phyloP scores from a whole-genome alignment of 2,888 invertebrate species.

The Pegoplata infirma region DNA sequence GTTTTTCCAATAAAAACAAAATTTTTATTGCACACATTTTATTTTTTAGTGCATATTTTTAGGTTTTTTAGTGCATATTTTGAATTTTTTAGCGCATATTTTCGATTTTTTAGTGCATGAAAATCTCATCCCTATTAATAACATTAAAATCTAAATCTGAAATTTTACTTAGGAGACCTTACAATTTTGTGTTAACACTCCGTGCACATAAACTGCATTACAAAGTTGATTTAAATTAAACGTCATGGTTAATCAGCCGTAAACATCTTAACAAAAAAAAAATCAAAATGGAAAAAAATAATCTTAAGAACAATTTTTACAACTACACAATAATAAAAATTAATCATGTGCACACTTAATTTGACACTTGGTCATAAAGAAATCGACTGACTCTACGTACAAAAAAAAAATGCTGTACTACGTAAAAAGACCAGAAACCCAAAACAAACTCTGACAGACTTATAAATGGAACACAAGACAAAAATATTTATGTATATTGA shows the following conservation, averaged over 20 bases:
- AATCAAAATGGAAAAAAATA: background rate
- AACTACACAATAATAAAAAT: slow-evolving; percentile 61
- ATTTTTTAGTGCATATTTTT: too few relatives aligned
- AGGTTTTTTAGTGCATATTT: too few relatives aligned
- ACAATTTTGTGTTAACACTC: too few relatives aligned
- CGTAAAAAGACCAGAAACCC: slow-evolving; percentile 1
- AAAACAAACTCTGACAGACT: slow-evolving; percentile 7
- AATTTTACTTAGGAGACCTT: too few relatives aligned
- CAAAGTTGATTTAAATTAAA: slow-evolving; percentile 54
- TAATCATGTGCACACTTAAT: slow-evolving; percentile 64
- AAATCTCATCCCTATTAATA: too few relatives aligned
- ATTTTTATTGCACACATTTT: too few relatives aligned
- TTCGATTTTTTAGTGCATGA: too few relatives aligned
- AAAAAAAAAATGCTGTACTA: slow-evolving; percentile 21
- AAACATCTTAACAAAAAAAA: slow-evolving; percentile 39
- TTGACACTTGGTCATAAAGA: slow-evolving; percentile 62
- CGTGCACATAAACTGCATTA: slow-evolving; percentile 43
- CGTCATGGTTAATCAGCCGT: slow-evolving; percentile 60
- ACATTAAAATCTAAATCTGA: too few relatives aligned
- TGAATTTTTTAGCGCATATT: too few relatives aligned
- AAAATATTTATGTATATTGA: slow-evolving; percentile 13
- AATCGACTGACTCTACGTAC: too few relatives aligned
- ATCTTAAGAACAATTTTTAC: slow-evolving; percentile 40
- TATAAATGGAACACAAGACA: slow-evolving; percentile 29
- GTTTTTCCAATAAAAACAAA: too few relatives aligned